phyloP scores from a whole-genome alignment of 1,140 invertebrate species.

The Muscidifurax raptorellus region DNA sequence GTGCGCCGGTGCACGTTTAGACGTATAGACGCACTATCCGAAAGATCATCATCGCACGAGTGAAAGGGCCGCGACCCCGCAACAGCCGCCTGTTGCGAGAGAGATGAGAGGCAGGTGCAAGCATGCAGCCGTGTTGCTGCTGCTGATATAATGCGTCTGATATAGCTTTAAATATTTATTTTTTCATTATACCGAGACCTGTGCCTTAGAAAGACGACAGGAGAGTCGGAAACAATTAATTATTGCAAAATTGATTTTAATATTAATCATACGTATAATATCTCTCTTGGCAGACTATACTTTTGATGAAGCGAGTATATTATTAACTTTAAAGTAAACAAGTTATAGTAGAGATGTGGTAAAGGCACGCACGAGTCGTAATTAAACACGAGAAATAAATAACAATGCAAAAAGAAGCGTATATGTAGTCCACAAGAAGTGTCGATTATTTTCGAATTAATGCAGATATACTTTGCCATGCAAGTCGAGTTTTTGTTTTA shows the following conservation, averaged over 20 bases:
- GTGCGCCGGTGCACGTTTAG: not conserved
- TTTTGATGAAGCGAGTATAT: no score
- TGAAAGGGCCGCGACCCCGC: constrained; percentile 31
- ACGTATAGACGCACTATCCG: not conserved
- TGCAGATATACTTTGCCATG: not conserved
- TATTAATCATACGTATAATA: no score
- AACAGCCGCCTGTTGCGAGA: not conserved
- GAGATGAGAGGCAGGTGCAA: not conserved
- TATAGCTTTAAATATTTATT: no score
- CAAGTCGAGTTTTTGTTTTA: not conserved
- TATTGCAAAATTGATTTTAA: no score
- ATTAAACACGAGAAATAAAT: not conserved
- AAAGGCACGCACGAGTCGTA: not conserved
- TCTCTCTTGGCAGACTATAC: no score
- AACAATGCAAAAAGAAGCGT: not conserved
- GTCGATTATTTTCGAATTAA: constrained; percentile 34
- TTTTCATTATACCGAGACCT: no score
- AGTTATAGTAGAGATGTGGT: not conserved
- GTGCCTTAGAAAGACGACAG: no score
- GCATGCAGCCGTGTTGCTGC: no score
- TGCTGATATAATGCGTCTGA: no score
- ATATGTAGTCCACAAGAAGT: not conserved
- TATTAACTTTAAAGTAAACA: no score
- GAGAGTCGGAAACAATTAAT: no score
- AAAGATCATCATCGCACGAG: constrained; percentile 7